Evolutionary conservation across 2,113 vertebrate genomes (phyloP).

Genomic region (Vidua chalybeata): DNA sequence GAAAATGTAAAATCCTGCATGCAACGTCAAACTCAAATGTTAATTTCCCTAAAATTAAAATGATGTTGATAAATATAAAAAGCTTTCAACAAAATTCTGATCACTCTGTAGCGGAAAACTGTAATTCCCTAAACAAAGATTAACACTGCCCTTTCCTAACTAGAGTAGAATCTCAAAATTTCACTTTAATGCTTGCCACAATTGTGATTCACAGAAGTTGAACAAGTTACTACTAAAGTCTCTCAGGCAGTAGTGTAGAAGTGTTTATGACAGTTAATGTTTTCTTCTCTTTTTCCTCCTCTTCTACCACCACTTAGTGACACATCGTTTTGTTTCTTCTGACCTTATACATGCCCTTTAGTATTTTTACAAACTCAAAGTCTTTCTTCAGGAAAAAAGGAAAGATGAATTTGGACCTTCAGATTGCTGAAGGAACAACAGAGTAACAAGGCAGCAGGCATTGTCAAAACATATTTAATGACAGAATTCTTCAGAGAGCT

Average conservation of each 20-base stretch:
- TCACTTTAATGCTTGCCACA: neutral
- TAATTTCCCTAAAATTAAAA: neutral
- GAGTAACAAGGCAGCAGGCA: neutral
- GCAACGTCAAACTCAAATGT: neutral
- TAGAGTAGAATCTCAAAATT: neutral
- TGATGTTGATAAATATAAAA: neutral
- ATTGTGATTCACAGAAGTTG: neutral
- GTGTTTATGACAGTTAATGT: neutral
- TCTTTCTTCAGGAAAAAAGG: neutral
- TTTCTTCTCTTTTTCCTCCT: neutral
- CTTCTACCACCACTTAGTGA: neutral
- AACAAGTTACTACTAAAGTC: neutral
- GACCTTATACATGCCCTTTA: neutral
- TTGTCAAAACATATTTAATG: neutral
- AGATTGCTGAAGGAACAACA: neutral
- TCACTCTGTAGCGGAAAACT: neutral
- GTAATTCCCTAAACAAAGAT: neutral
- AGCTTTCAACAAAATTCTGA: neutral
- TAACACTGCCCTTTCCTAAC: neutral
- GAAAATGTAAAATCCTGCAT: neutral
- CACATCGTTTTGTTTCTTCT: neutral
- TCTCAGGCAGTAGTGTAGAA: neutral
- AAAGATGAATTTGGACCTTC: neutral
- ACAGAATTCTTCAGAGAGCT: neutral
- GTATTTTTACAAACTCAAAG: neutral